Percentiles rank a stretch among this genome's conserved stretches.
These are phyloP conservation scores for Pyrochroa serraticornis DNA, from an alignment of 2,888 invertebrate genomes.

Conservation along the genomic window DNA sequence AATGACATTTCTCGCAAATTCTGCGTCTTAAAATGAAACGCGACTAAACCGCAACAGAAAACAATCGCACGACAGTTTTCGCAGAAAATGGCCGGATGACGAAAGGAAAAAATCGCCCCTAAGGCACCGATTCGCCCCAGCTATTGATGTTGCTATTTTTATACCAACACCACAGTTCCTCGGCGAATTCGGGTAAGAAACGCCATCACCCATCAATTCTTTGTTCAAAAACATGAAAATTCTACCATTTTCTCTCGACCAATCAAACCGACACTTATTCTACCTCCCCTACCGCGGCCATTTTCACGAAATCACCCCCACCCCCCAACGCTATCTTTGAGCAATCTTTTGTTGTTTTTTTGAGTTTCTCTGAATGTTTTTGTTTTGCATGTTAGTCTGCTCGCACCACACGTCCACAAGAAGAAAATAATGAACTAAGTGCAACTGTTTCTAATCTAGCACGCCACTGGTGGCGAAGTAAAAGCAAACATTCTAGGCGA, in stretches of 20 bases:
- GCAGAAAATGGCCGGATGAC: constrained; percentile 3
- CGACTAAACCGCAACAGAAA: not conserved
- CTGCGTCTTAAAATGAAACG: constrained; percentile 44
- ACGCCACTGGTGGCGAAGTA: constrained; percentile 47
- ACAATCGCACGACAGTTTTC: not conserved
- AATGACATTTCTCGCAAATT: constrained; percentile 41
- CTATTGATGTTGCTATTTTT: not conserved
- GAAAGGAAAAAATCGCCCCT: not conserved
- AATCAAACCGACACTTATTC: too few species aligned
- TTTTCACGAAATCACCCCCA: not conserved
- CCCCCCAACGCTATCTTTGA: not conserved
- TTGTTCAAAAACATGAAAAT: too few species aligned
- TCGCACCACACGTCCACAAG: constrained; percentile 36
- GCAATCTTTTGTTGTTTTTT: constrained; percentile 24
- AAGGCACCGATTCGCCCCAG: not conserved
- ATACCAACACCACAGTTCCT: not conserved
- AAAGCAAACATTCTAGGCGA: constrained; percentile 41
- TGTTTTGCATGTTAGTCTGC: constrained; percentile 48
- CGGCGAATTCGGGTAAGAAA: not conserved
- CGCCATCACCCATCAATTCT: too few species aligned
- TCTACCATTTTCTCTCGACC: too few species aligned
- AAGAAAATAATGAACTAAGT: constrained; percentile 42
- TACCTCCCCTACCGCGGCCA: too few species aligned
- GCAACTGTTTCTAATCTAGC: constrained; percentile 36
- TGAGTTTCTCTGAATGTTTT: constrained; percentile 32